Percentiles rank a stretch among this genome's conserved stretches.
phyloP scores from a whole-genome alignment of 2,888 invertebrate species.

The Bhutanitis thaidina region DNA sequence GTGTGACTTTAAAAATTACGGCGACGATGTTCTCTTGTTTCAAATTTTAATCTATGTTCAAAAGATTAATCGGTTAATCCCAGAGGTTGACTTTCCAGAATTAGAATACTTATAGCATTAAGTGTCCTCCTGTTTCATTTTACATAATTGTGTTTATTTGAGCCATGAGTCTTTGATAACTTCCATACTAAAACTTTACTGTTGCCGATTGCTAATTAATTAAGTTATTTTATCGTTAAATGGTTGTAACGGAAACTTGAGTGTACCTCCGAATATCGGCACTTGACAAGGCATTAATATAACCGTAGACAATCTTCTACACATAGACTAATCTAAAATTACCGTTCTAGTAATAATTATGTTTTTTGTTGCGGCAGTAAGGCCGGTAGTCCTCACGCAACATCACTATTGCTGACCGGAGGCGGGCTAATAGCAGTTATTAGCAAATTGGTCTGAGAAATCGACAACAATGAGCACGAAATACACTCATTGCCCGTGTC shows the following conservation, averaged over 20 bases:
- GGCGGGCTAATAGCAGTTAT: conserved; percentile 68
- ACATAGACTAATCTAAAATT: conserved; percentile 61
- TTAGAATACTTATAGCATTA: no score
- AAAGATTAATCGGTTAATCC: no score
- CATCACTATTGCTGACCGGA: conserved; percentile 43
- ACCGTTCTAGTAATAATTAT: conserved; percentile 73
- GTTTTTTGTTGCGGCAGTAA: conserved; percentile 50
- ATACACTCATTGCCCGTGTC: conserved; percentile 61
- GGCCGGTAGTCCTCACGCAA: conserved; percentile 64
- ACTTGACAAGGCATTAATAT: conserved; percentile 50
- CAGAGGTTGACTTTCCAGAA: no score
- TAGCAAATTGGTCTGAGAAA: conserved; percentile 72
- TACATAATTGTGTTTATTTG: no score
- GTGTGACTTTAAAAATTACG: no score
- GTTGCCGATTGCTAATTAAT: neutral
- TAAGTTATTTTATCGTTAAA: conserved; percentile 8
- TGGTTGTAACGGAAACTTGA: conserved; percentile 21
- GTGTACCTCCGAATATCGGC: conserved; percentile 40
- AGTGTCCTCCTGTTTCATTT: no score
- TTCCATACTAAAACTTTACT: no score
- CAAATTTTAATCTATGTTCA: no score
- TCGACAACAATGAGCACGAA: conserved; percentile 73
- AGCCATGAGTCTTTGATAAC: no score
- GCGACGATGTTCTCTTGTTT: no score
- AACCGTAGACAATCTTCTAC: conserved; percentile 56